Evolutionary conservation across 2,888 invertebrate genomes (phyloP), one percentile per base, ranked within the genome.

Genomic region (Ligdia adustata): DNA sequence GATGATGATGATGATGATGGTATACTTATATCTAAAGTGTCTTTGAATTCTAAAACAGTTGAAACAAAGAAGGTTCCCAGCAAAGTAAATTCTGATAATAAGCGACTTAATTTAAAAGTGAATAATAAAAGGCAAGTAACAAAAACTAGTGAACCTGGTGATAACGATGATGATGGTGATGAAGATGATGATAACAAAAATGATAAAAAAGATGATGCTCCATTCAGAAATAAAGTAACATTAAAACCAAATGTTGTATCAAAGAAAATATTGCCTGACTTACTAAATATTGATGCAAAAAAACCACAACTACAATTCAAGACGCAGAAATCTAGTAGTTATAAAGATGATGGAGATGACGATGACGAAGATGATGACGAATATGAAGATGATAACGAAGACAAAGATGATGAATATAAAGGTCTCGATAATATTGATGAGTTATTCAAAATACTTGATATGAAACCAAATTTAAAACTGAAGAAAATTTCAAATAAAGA

Each of bases 331-430:
- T 47, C 48, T 20, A 55, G 58, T 2, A 51, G 51, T 5, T 6
- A 14, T 14, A 7, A 7, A 15, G 9, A 31, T 15, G 42, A 58
- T 9, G 41, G 49, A 4, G 42, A 44, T 9, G 42, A 43, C 11
- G 39, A 48, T 4, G 40, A 43, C 5, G 46, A 54, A 2, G 33
- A 50, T 1, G 33, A 55, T 2, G 52, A 60, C 0, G 45, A 39
- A 6, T 32, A 50, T 9, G 41, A 43, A 2, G 26, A 35, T 1
- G 56, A 67, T 1, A 62, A 71, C 3, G 60, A 65, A 4, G 69
- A 70, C 32, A 52, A 60, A 7, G 44, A 61, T 0, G 55, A 61
- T 26, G 52, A 59, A 28, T 61, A 63, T 28, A 55, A 61, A 31
- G 60, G 58, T 3, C 53, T 64, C 20, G 52, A 52, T 20, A 52